Base-by-base conservation (phyloP, 2,888 invertebrate species). In the Piscicola geometra region DNA sequence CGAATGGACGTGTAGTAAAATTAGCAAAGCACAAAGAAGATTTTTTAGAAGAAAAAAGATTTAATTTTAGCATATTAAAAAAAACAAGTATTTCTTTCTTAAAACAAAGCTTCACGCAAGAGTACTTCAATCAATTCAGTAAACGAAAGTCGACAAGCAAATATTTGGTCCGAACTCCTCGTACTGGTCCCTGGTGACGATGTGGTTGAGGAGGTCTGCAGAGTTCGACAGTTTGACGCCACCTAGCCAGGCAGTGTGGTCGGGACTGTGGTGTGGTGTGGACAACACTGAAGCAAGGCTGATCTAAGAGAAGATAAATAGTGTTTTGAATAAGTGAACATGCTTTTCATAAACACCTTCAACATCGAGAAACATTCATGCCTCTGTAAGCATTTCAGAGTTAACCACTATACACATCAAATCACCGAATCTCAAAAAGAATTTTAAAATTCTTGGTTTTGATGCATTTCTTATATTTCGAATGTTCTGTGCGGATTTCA, bases 241-340 rank as follows among this genome's bases (percentile, higher is more conserved):
- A 1, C 95, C 96, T 81, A 91, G 89, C 96, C 96, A 97, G 0
- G 93, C 89, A 84, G 93, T 93, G 0, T 90, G 90, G 1, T 91
- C 84, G 0, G 96, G 93, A 82, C 92, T 92, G 78, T 83, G 88
- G 78, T 21, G n/a, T n/a, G 60, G 64, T 60, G 66, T 5, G 77
- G 68, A 72, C 47, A 76, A 35, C 36, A n/a, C 1, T 67, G 41
- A 76, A 76, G 12, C 18, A 60, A 0, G 18, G 15, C 25, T 12
- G 30, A 28, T 18, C 3, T 41, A 56, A n/a, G n/a, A n/a, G n/a
- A n/a, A n/a, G n/a, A n/a, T n/a, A n/a, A n/a, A n/a, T n/a, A n/a
- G 32, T 32, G 56, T 66, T 15, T 77, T 28, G n/a, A 76, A 25
- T 15, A 35, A 18, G 1, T 47, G n/a, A 21, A 73, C 12, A 9